Evolutionary conservation across 2,888 invertebrate species (phyloP).

Genomic region (Stenodema calcarata): DNA sequence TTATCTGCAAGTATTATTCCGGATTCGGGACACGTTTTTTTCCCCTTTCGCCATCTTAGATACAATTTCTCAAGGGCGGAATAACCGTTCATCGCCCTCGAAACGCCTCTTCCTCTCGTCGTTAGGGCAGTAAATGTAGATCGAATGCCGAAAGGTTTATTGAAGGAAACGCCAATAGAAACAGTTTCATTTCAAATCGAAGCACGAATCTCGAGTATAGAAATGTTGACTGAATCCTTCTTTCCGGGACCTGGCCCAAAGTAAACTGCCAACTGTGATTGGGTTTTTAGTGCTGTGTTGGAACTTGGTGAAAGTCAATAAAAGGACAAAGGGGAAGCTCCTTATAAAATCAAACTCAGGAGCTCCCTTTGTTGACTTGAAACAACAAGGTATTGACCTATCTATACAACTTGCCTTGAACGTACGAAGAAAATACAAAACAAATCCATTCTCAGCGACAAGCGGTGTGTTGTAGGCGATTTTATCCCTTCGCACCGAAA

Average conservation of each 20-base stretch:
- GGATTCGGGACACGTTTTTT: background rate
- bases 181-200: background rate
- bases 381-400: background rate
- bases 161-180: background rate
- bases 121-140: background rate
- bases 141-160: background rate
- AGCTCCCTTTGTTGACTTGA: background rate
- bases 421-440: background rate
- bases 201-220: background rate
- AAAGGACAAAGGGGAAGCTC: background rate
- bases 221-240: background rate
- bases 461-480: background rate
- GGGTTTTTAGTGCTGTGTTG: background rate
- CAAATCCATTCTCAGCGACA: background rate
- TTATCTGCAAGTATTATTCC: background rate
- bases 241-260: background rate
- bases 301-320: background rate
- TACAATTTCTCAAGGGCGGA: background rate
- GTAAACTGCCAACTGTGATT: background rate
- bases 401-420: too few species aligned
- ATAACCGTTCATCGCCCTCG: background rate
- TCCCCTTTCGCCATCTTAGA: background rate
- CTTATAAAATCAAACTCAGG: background rate
- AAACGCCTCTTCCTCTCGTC: background rate
- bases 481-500: background rate